Percentiles rank a stretch among this genome's conserved stretches.
Conservation (phyloP, 2,797 vertebrate species). For the Myoxocephalus aenaeus region DNA sequence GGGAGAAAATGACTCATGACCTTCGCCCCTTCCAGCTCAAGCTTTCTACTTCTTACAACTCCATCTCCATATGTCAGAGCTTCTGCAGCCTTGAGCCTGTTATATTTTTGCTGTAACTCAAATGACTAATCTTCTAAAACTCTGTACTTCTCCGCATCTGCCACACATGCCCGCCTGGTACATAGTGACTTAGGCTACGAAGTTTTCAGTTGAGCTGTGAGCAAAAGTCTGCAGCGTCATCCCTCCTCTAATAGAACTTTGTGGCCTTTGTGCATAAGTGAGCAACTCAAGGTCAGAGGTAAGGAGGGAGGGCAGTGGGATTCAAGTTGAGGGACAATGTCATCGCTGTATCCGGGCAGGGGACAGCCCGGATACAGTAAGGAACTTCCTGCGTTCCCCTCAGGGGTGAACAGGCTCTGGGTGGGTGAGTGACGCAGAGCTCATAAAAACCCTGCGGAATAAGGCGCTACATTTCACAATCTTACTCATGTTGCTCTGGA, state of each 20-base stretch:
- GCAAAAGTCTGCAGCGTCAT: constrained; percentile 64
- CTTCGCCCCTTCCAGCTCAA: constrained; percentile 6
- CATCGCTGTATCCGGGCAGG: constrained; percentile 43
- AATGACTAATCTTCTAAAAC: constrained; percentile 57
- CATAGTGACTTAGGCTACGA: constrained; percentile 41
- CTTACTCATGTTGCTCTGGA: constrained; percentile 73
- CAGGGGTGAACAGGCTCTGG: constrained; percentile 34
- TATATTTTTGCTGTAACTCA: constrained; percentile 42
- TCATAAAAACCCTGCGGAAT: constrained; percentile 34
- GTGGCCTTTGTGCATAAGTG: constrained; percentile 45
- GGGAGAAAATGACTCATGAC: constrained; percentile 16
- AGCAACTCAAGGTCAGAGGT: constrained; percentile 61
- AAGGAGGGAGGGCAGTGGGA: constrained; percentile 35
- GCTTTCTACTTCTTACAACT: constrained; percentile 27
- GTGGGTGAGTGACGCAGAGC: constrained; percentile 67
- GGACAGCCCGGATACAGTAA: constrained; percentile 48
- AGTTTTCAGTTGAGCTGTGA: constrained; percentile 58
- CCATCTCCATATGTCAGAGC: constrained; percentile 32
- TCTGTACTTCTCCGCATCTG: constrained; percentile 20
- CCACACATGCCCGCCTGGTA: constrained; percentile 51
- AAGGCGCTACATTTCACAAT: constrained; percentile 54
- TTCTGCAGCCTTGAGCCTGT: constrained; percentile 45
- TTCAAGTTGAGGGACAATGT: constrained; percentile 49
- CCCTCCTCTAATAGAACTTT: constrained; percentile 48
- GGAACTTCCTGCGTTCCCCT: constrained; percentile 46